These are phyloP conservation scores for Branchellion lobata DNA, from an alignment of 2,888 invertebrate genomes.

Conservation along the genomic window DNA sequence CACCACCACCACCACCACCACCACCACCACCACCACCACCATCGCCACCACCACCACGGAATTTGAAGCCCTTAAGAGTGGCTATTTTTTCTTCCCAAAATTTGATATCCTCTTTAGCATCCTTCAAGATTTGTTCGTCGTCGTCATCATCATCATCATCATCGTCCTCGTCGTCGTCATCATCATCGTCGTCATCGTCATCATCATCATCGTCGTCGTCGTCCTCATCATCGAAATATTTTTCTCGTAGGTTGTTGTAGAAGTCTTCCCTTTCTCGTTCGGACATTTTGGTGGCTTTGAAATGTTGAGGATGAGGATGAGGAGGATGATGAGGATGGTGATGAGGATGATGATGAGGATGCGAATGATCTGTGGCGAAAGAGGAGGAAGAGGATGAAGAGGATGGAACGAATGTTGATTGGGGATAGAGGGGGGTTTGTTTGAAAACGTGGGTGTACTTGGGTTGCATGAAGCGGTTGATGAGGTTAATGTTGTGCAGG, in stretches of 20 bases:
- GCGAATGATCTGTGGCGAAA: too few relatives aligned
- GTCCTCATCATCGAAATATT: background rate
- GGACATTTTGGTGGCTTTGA: background rate
- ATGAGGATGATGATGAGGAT: background rate
- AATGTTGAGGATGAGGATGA: background rate
- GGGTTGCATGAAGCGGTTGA: background rate
- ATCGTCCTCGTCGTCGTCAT: constrained; percentile 8
- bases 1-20: too few relatives aligned
- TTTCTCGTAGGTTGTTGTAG: background rate
- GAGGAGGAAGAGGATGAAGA: background rate
- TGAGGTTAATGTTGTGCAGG: background rate
- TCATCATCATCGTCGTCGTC: background rate
- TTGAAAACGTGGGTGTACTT: too few relatives aligned
- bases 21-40: too few relatives aligned
- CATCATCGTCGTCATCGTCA: background rate
- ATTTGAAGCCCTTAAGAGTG: too few relatives aligned
- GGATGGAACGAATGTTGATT: background rate
- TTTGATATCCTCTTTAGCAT: too few relatives aligned
- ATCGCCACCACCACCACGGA: too few relatives aligned
- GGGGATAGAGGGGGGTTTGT: too few relatives aligned
- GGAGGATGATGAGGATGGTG: background rate
- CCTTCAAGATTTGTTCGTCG: background rate
- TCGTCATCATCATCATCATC: constrained; percentile 17
- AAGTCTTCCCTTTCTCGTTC: background rate
- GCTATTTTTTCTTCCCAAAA: too few relatives aligned